phyloP scores from a whole-genome alignment of 53 echinoderm and acorn worm species.

The Actinopyga echinites region DNA sequence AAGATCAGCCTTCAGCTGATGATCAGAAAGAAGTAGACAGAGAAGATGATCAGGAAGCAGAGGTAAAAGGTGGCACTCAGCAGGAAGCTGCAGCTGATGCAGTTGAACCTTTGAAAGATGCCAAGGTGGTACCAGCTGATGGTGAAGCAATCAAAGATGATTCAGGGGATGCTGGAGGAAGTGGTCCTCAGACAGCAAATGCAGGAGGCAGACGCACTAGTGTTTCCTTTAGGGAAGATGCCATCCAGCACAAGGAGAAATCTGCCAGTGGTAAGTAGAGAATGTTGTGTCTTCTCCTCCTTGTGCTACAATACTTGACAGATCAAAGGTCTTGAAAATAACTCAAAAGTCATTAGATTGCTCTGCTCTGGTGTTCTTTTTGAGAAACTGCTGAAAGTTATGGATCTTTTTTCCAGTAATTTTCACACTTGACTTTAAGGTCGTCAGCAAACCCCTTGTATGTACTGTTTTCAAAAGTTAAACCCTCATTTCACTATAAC shows the following conservation, averaged over 20 bases:
- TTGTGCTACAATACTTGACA: too few species aligned
- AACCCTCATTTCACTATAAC: too few species aligned
- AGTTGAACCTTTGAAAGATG: neutral
- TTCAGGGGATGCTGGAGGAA: neutral
- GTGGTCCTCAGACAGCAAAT: conserved; percentile 32
- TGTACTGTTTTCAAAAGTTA: too few species aligned
- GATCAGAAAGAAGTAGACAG: conserved; percentile 21
- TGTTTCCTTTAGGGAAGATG: conserved; percentile 74
- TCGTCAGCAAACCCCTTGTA: too few species aligned
- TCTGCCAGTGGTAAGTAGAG: conserved; percentile 2
- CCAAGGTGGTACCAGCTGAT: conserved; percentile 20
- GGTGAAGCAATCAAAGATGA: conserved; percentile 15
- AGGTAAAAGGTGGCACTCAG: conserved; percentile 1
- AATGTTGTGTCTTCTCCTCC: neutral
- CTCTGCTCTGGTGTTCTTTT: too few species aligned
- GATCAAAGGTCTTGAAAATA: too few species aligned
- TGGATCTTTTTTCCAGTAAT: too few species aligned
- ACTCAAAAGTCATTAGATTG: too few species aligned
- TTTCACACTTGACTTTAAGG: too few species aligned
- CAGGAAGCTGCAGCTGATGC: conserved; percentile 23
- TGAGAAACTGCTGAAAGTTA: too few species aligned
- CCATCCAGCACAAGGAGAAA: conserved; percentile 61
- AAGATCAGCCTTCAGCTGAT: conserved; percentile 2
- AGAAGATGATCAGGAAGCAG: neutral
- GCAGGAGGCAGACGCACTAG: conserved; percentile 68